Evolutionary conservation across 2,888 invertebrate species (phyloP).

Genomic region (Leucophenga montana): DNA sequence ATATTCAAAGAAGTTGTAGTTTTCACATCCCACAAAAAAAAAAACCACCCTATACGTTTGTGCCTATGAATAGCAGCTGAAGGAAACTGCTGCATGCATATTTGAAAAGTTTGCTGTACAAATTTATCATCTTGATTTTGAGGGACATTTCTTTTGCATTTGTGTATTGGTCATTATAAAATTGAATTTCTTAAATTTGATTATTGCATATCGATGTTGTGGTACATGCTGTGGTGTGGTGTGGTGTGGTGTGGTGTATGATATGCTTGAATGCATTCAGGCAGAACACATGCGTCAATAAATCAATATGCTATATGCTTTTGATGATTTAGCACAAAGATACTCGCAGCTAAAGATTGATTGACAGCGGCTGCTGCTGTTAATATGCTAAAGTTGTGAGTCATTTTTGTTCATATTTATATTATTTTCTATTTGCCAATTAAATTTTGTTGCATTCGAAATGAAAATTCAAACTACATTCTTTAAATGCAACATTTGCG

Average conservation of each 20-base stretch:
- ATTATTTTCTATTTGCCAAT: no score
- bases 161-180: background rate
- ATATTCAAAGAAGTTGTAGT: no score
- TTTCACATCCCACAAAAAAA: no score
- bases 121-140: background rate
- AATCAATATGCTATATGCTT: slow-evolving; percentile 8
- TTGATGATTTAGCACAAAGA: slow-evolving; percentile 5
- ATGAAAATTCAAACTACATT: no score
- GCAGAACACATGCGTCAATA: slow-evolving; percentile 20
- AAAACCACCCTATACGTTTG: background rate
- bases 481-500: no score
- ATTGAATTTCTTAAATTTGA: background rate
- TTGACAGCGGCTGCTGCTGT: slow-evolving; percentile 16
- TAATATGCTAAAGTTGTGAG: no score
- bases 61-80: background rate
- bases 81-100: background rate
- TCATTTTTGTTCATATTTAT: no score
- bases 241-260: background rate
- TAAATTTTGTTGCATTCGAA: no score
- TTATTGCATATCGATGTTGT: background rate
- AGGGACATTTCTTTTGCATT: background rate
- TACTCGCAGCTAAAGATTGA: slow-evolving; percentile 2
- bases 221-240: background rate
- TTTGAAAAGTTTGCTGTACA: background rate
- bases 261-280: no score